Base-by-base conservation (phyloP, 2,113 vertebrate genomes). In the Pterocles orientalis region DNA sequence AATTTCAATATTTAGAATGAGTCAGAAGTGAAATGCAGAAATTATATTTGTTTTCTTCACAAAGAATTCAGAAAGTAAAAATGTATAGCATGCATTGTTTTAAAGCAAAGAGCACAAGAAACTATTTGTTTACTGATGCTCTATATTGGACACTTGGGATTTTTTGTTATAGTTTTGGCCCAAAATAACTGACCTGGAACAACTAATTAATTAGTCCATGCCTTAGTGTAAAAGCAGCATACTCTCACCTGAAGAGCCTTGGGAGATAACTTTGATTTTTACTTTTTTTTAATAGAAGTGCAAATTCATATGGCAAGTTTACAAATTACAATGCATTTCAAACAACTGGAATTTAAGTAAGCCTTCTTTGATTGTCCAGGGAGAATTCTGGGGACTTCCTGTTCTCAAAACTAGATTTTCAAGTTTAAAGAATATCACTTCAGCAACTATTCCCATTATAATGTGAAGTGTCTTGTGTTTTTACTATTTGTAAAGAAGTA, bases 281-380 rank as follows among this genome's bases (percentile, higher is more conserved):
- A 92, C 80, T 76, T 39, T 39, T 39, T 36, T 36, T 36, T 36
- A n/a, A n/a, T n/a, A n/a, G 45, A 94, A 88, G 73, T 88, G 58
- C 45, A 94, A 95, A 94, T 92, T 81, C 39, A 8, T 45, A 91
- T 26, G 2, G 8, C 62, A 65, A 58, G 57, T 95, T 92, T 92
- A 94, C 45, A 87, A 91, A 76, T 10, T 64, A 69, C 65, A 87
- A 77, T 82, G 62, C 54, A 90, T 91, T 91, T 94, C 87, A 85
- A 95, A 91, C 73, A 82, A 69, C 62, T 61, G 50, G 66, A 78
- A 91, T 89, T 94, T 85, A 89, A 95, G 87, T 85, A 64, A 84
- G 53, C 6, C 18, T 31, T n/a, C 68, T 92, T 86, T 81, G 78
- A 91, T 92, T 1, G 0, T 60, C 48, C 61, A 50, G 87, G 57